Evolutionary conservation across 2,888 invertebrate genomes (phyloP).

Genomic region (Bembecia ichneumoniformis): DNA sequence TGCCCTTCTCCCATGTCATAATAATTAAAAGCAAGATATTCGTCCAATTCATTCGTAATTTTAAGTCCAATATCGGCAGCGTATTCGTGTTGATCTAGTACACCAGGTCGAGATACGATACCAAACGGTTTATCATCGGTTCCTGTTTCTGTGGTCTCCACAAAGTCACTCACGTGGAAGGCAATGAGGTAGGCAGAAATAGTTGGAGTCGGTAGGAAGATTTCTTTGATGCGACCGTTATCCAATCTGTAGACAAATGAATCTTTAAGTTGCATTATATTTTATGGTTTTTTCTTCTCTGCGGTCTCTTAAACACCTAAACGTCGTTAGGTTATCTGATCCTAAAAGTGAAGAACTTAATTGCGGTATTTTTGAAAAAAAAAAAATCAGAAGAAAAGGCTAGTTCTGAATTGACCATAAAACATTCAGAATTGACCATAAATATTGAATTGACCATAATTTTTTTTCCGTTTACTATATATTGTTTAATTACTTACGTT

Average conservation of each 20-base stretch:
- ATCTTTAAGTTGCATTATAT: background rate
- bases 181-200: slow-evolving; percentile 90
- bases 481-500: slow-evolving; percentile 27
- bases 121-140: slow-evolving; percentile 38
- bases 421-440: too few relatives aligned
- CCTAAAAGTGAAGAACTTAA: too few relatives aligned
- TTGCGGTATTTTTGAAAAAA: too few relatives aligned
- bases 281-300: background rate
- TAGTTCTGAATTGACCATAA: too few relatives aligned
- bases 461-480: too few relatives aligned
- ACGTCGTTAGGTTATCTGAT: too few relatives aligned
- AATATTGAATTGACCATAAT: too few relatives aligned
- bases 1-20: slow-evolving; percentile 68
- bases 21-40: slow-evolving; percentile 70
- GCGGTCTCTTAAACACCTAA: too few relatives aligned
- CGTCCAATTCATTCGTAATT: slow-evolving; percentile 64
- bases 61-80: slow-evolving; percentile 58
- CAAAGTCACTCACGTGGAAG: slow-evolving; percentile 85
- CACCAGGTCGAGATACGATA: slow-evolving; percentile 55
- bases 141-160: slow-evolving; percentile 34
- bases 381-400: too few relatives aligned
- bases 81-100: slow-evolving; percentile 44
- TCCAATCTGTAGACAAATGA: slow-evolving; percentile 17
- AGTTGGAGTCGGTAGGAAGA: slow-evolving; percentile 71
- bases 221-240: slow-evolving; percentile 36